Evolutionary conservation across 2,888 invertebrate species (phyloP), one percentile per base, ranked within the genome.

Genomic region (Caenorhabditis zanzibari): DNA sequence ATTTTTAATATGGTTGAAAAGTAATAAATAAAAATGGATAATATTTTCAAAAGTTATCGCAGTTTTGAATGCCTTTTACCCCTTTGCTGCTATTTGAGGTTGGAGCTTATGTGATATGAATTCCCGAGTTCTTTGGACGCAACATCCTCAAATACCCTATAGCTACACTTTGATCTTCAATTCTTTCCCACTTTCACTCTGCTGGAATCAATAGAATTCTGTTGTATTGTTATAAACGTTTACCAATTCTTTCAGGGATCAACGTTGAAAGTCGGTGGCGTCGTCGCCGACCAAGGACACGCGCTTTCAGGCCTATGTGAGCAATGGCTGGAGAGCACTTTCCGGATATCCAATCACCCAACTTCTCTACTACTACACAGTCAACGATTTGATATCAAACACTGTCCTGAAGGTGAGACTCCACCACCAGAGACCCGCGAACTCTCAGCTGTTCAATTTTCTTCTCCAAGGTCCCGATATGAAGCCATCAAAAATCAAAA

Each of bases 241-340:
- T 61, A 32, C 35, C 49, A 41, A 52, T 80, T 80, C 58, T 76
- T 77, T 41, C 22, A 81, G 81, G 81, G 74, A 54, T 81, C 81
- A 58, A 63, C 71, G 14, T 38, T 76, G 58, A 82, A 72, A 71
- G 52, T 82, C 19, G 69, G 49, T 56, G 81, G 61, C 28, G 49
- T 44, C 41, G 61, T 61, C n/a, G 56, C 52, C 58, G 81, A 73
- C 28, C 72, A 79, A 77, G 66, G 75, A 68, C 71, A 64, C 22
- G 84, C 84, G 19, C 85, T 87, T 59, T 88, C 90, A 86, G 82
- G 85, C 87, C 0, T 89, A 89, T 41, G 88, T 88, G 26, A 89
- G 88, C 32, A 91, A 92, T 44, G 96, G 96, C 35, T 95, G 95
- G 92, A 95, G 95, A 88, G 95, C 95, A 88, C 94, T 96, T 76